Base-by-base conservation (phyloP, 2,888 invertebrate species). In the Bombylius major region DNA sequence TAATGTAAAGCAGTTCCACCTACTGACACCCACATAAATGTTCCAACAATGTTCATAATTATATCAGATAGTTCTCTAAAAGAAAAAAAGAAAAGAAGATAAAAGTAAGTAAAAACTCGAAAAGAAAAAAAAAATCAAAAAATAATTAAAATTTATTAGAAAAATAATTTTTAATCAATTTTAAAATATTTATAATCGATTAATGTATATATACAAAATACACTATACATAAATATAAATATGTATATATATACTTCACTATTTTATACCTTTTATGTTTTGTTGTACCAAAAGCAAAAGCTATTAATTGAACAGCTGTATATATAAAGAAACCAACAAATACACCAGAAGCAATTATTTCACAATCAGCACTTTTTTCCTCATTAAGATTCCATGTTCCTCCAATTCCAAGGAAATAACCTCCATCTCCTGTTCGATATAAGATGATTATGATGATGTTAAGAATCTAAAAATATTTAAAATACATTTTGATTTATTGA, bases 301-400 rank as follows among this genome's bases (percentile, higher is more conserved):
- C 84, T 64, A 90, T 78, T 46, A 89, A 73, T 51, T 88, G 84
- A 1, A 86, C 87, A 4, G 80, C 76, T 0, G 90, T 91, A 75
- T 90, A 92, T 56, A 92, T 86, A 65, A 90, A 82, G 72, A 84
- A 92, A 14, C 91, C 91, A 7, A 92, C 87, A 63, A 90, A 85
- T 5, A 91, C 86, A 9, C 91, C 91, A 0, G 89, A 89, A 0
- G 90, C 90, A 1, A 92, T 84, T 60, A 91, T 90, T 77, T 92
- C 91, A 23, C 87, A 86, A 66, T 91, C 91, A 0, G 89, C 83
- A 69, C 84, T 89, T 76, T 90, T 90, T 69, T 89, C 88, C 70
- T 91, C 90, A 65, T 90, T 89, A 53, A 91, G 77, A 75, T 91
- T 91, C 90, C 91, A 91, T 23, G 89, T 89, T 56, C 90, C 91